These are phyloP conservation scores for Hymenopus coronatus DNA, from an alignment of 2,888 invertebrate species.

Conservation along the genomic window DNA sequence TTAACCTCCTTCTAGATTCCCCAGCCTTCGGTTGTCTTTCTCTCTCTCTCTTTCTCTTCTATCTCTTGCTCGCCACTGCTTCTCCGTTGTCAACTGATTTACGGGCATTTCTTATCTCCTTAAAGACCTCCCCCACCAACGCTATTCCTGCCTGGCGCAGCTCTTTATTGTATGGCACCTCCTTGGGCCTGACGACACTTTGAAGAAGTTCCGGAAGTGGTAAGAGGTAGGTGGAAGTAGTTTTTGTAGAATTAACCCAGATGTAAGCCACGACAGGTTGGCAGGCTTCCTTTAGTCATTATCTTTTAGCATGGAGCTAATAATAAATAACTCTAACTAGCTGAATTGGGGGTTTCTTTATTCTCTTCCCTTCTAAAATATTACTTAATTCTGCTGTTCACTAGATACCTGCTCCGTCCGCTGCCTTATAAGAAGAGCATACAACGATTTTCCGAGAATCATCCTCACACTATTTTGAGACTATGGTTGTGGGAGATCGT, in stretches of 20 bases:
- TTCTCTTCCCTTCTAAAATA: neutral
- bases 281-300: neutral
- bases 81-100: neutral
- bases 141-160: neutral
- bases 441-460: too few relatives aligned
- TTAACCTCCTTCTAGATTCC: neutral
- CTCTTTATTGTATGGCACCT: neutral
- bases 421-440: too few relatives aligned
- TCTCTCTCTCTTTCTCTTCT: neutral
- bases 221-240: neutral
- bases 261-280: neutral
- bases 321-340: neutral
- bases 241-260: neutral
- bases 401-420: too few relatives aligned
- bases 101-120: neutral
- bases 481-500: too few relatives aligned
- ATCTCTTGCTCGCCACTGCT: neutral
- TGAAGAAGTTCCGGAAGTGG: neutral
- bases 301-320: neutral
- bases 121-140: neutral
- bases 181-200: neutral
- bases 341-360: neutral
- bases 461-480: too few relatives aligned
- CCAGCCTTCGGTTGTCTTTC: neutral
- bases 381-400: too few relatives aligned